A percentile compares a stretch with the other conserved stretches of the same genome.
Conservation (phyloP, 2,888 invertebrate genomes). For the Cataglyphis rosenhaueri region DNA sequence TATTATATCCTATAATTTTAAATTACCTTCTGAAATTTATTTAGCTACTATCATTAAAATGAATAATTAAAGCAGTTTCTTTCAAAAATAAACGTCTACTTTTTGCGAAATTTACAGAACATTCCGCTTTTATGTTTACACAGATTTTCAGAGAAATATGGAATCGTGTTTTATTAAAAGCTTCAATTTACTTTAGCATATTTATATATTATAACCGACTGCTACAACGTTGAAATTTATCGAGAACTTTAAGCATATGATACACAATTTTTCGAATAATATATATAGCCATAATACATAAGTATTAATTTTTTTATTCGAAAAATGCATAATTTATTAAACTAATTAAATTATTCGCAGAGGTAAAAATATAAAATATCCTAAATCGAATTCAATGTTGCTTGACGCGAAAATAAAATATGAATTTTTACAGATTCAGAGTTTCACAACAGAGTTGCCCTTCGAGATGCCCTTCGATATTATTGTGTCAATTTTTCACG, state of each 20-base stretch:
- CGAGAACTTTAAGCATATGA: not conserved
- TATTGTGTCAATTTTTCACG: constrained; percentile 11
- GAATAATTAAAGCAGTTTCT: constrained; percentile 28
- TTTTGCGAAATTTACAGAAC: constrained; percentile 30
- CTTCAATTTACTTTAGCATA: not conserved
- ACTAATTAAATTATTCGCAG: constrained; percentile 29
- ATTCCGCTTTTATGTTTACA: not conserved
- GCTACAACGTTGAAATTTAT: not conserved
- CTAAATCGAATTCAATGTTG: not conserved
- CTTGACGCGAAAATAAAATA: not conserved
- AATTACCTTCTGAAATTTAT: constrained; percentile 34
- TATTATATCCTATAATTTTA: constrained; percentile 5
- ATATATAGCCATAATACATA: not conserved
- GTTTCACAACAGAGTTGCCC: not conserved
- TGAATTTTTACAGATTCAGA: not conserved
- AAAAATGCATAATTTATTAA: constrained; percentile 6
- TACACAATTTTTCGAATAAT: constrained; percentile 13
- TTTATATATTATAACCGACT: constrained; percentile 27
- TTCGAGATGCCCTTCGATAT: not conserved
- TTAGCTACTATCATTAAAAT: constrained; percentile 3
- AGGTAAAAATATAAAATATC: constrained; percentile 24
- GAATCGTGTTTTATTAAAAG: constrained; percentile 14
- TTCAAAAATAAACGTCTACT: not conserved
- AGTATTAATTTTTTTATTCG: constrained; percentile 22
- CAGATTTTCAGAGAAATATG: constrained; percentile 14